Conservation (phyloP, 2,888 invertebrate genomes). For the Formica aserva region DNA sequence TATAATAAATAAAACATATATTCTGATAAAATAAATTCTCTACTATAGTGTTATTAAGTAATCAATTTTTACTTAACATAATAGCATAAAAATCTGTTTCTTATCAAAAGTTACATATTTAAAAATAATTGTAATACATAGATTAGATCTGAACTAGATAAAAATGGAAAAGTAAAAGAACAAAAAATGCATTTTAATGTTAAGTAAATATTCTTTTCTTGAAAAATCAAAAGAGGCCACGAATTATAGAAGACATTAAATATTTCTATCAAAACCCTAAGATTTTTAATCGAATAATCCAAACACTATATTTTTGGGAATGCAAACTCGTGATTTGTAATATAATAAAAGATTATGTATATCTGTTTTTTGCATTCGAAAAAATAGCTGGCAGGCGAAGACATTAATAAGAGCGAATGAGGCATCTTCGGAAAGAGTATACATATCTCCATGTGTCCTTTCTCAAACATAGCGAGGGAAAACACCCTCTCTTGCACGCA, state of each 20-base stretch:
- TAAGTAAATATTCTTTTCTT: neutral
- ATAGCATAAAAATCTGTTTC: neutral
- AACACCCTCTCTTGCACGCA: neutral
- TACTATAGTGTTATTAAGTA: neutral
- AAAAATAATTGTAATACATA: neutral
- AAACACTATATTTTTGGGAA: neutral
- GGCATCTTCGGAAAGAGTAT: neutral
- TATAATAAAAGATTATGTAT: neutral
- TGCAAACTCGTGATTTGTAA: neutral
- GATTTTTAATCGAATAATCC: neutral
- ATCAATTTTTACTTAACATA: neutral
- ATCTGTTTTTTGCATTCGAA: neutral
- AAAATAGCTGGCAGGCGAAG: neutral
- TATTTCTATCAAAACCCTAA: neutral
- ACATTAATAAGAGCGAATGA: slow-evolving; percentile 13
- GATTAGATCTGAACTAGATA: neutral
- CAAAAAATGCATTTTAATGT: too few species aligned
- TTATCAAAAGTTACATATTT: neutral
- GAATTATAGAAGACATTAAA: neutral
- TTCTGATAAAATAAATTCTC: neutral
- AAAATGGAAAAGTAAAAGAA: neutral
- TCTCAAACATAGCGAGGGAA: slow-evolving; percentile 18
- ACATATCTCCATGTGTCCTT: neutral
- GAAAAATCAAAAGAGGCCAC: neutral
- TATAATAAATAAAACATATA: neutral